Evolutionary conservation across 2,888 invertebrate genomes (phyloP).

Genomic region (Megaustenia siamemsis): DNA sequence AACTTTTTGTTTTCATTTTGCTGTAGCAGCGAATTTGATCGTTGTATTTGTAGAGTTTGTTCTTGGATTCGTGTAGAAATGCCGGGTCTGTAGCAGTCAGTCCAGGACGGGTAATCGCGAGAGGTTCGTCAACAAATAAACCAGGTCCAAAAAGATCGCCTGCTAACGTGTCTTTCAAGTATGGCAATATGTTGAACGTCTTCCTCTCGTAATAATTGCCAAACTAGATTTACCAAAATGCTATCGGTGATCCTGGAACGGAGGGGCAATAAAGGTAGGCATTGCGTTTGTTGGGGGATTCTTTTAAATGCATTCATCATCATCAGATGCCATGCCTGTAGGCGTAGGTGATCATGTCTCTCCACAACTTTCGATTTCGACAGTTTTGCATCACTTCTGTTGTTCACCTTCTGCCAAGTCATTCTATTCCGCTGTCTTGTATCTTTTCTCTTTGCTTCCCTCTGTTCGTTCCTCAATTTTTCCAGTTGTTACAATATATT

Average conservation of each 20-base stretch:
- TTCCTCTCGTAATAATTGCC: conserved; percentile 11
- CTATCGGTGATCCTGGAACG: background rate
- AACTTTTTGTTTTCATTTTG: conserved; percentile 18
- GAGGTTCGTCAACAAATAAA: conserved; percentile 4
- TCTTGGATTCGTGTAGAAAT: background rate
- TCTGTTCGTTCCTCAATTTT: too few relatives aligned
- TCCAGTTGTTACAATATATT: too few relatives aligned
- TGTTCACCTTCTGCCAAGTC: too few relatives aligned
- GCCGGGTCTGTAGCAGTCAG: background rate
- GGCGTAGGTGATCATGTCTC: too few relatives aligned
- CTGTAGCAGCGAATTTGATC: conserved; percentile 8
- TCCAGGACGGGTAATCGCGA: background rate
- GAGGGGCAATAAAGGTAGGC: too few relatives aligned
- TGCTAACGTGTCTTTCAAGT: conserved; percentile 31
- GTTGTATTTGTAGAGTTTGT: background rate
- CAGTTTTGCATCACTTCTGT: too few relatives aligned
- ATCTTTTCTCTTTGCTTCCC: too few relatives aligned
- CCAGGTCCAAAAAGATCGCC: background rate
- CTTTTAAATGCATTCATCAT: too few relatives aligned
- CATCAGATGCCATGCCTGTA: too few relatives aligned
- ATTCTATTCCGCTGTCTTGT: too few relatives aligned
- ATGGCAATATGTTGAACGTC: background rate
- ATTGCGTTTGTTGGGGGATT: too few relatives aligned
- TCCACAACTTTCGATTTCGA: too few relatives aligned
- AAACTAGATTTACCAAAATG: background rate